These are phyloP conservation scores for Trichosurus vulpecula DNA, from an alignment of 2,797 vertebrate genomes.

Conservation along the genomic window DNA sequence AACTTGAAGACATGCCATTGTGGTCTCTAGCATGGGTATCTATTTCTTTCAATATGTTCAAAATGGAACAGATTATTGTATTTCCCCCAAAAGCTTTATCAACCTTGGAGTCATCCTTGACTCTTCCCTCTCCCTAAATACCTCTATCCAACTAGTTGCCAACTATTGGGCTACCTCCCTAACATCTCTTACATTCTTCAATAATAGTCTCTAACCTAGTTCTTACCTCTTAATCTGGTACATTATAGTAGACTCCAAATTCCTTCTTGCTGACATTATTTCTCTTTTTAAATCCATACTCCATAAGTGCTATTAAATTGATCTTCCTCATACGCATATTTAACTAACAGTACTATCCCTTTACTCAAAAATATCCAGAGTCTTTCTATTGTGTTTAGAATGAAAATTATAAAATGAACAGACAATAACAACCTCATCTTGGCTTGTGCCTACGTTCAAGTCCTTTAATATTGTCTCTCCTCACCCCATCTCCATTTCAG, in stretches of 20 bases:
- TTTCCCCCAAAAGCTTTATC: too few relatives aligned
- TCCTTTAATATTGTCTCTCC: neutral
- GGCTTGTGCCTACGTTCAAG: neutral
- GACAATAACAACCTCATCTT: too few relatives aligned
- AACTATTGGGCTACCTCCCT: neutral
- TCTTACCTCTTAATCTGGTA: neutral
- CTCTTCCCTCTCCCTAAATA: neutral
- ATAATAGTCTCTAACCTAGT: neutral
- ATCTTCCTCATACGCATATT: too few relatives aligned
- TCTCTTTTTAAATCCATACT: neutral
- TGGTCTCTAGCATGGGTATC: neutral
- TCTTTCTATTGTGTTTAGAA: too few relatives aligned
- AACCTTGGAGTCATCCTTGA: neutral
- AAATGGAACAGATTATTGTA: too few relatives aligned
- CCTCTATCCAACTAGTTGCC: neutral
- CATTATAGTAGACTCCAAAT: neutral
- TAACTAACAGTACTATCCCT: too few relatives aligned
- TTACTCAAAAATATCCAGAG: too few relatives aligned
- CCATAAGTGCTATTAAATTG: neutral
- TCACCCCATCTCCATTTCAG: too few relatives aligned
- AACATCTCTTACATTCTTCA: neutral
- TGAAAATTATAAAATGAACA: too few relatives aligned
- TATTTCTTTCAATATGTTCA: neutral
- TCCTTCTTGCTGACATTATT: neutral
- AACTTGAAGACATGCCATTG: too few relatives aligned